A percentile compares a stretch with the other conserved stretches of the same genome.
These are phyloP conservation scores for Cossypha polioptera DNA, from an alignment of 2,797 vertebrate genomes.

Conservation along the genomic window DNA sequence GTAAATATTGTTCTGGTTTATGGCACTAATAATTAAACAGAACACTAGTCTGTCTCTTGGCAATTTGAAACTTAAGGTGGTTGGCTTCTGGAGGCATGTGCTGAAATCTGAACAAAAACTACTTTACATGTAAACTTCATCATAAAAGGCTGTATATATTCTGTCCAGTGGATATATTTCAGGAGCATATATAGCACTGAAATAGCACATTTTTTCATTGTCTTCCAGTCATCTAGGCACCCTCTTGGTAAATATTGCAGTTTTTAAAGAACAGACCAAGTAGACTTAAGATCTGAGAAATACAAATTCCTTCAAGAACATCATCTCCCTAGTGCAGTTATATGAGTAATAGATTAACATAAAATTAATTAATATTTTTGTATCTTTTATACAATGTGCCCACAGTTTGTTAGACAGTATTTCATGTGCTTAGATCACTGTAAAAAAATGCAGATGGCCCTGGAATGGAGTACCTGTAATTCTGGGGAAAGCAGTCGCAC, in stretches of 20 bases:
- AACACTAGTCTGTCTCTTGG: conserved; percentile 17
- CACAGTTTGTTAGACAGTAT: background rate
- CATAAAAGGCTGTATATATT: background rate
- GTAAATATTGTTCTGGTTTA: conserved; percentile 76
- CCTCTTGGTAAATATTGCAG: background rate
- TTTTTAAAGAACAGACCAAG: background rate
- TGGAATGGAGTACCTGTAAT: background rate
- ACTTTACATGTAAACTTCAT: background rate
- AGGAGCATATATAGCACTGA: background rate
- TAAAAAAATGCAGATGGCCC: background rate
- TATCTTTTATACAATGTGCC: background rate
- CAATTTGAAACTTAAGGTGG: conserved; percentile 15
- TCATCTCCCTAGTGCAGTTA: background rate
- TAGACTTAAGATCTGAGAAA: conserved; percentile 13
- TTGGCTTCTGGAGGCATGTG: background rate
- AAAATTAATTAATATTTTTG: conserved; percentile 13
- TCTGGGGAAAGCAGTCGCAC: background rate
- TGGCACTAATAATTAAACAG: conserved; percentile 80
- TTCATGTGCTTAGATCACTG: background rate
- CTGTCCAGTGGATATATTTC: background rate
- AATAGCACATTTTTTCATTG: background rate
- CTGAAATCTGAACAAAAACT: background rate
- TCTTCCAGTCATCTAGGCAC: background rate
- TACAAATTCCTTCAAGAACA: background rate
- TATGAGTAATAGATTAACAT: conserved; percentile 48